These are phyloP conservation scores for Axinella damicornis DNA, from an alignment of 37 sponge, comb jelly and placozoan genomes.

Conservation along the genomic window DNA sequence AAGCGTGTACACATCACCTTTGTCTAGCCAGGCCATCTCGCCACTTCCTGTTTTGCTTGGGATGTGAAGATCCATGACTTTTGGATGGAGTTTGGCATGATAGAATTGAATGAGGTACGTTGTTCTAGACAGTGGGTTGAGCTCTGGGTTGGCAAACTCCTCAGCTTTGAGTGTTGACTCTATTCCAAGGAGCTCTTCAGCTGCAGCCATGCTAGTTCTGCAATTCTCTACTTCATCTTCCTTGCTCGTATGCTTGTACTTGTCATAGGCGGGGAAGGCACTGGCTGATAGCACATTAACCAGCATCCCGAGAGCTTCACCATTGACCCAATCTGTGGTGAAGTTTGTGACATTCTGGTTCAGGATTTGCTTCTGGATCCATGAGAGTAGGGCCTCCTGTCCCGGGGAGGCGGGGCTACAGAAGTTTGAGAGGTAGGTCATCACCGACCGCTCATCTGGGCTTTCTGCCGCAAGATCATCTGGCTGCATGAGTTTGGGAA, in stretches of 20 bases:
- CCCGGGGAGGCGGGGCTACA: slow-evolving; percentile 74
- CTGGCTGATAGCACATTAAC: slow-evolving; percentile 57
- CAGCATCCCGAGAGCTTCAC: slow-evolving; percentile 69
- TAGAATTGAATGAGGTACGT: slow-evolving; percentile 88
- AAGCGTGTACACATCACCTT: slow-evolving; percentile 79
- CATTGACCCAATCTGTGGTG: slow-evolving; percentile 79
- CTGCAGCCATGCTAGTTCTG: slow-evolving; percentile 70
- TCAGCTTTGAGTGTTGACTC: slow-evolving; percentile 65
- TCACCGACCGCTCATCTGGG: slow-evolving; percentile 80
- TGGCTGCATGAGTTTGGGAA: slow-evolving; percentile 61
- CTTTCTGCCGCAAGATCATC: slow-evolving; percentile 54
- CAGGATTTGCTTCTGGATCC: no score
- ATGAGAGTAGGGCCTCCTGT: slow-evolving; percentile 60
- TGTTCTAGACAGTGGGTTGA: no score
- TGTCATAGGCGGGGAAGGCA: slow-evolving; percentile 42
- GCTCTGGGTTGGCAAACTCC: no score
- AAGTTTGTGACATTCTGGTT: slow-evolving; percentile 62
- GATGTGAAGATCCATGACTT: slow-evolving; percentile 5
- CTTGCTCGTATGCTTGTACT: slow-evolving; percentile 40
- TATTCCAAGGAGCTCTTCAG: slow-evolving; percentile 66
- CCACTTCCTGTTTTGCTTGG: slow-evolving; percentile 42
- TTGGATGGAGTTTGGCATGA: slow-evolving; percentile 1
- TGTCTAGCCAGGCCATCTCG: slow-evolving; percentile 53
- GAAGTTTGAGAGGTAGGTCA: slow-evolving; percentile 88
- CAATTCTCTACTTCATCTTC: slow-evolving; percentile 17